Evolutionary conservation across 2,888 invertebrate genomes (phyloP).

Genomic region (Cabera pusaria): DNA sequence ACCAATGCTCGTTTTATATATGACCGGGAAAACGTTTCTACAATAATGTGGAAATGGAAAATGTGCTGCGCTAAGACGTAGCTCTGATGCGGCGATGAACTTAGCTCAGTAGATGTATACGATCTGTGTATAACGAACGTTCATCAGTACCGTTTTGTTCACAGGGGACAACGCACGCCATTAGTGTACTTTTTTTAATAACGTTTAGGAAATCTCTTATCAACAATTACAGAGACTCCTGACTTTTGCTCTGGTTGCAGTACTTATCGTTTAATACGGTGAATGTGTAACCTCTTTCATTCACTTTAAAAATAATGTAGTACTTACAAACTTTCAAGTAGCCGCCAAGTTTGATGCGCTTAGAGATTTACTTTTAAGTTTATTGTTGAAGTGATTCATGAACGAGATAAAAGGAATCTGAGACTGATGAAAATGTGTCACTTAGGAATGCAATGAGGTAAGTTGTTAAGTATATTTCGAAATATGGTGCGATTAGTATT

Average conservation of each 20-base stretch:
- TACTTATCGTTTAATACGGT: too few relatives aligned
- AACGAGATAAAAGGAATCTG: conserved; percentile 6
- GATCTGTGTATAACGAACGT: conserved; percentile 33
- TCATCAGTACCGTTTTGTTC: conserved; percentile 64
- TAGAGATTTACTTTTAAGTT: conserved; percentile 10
- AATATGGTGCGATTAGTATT: too few relatives aligned
- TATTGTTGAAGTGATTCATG: conserved; percentile 15
- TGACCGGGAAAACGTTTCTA: background rate
- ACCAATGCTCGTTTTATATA: conserved; percentile 32
- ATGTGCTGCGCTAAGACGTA: conserved; percentile 29
- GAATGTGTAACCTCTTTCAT: too few relatives aligned
- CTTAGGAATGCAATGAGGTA: conserved; percentile 13
- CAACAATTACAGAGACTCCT: too few relatives aligned
- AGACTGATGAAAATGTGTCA: conserved; percentile 8
- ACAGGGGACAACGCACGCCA: conserved; percentile 51
- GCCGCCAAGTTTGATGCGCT: conserved; percentile 1
- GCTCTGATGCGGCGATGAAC: conserved; percentile 31
- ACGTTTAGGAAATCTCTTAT: too few relatives aligned
- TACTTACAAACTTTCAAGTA: conserved; percentile 4
- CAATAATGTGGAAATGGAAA: conserved; percentile 44
- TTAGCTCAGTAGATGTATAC: conserved; percentile 24
- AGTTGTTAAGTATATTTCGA: too few relatives aligned
- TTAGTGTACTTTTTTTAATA: conserved; percentile 5
- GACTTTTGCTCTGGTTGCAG: too few relatives aligned
- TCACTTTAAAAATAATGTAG: too few relatives aligned